A percentile compares a stretch with the other conserved stretches of the same genome.
Evolutionary conservation across 1,140 invertebrate species (phyloP).

Genomic region (Andricus grossulariae): DNA sequence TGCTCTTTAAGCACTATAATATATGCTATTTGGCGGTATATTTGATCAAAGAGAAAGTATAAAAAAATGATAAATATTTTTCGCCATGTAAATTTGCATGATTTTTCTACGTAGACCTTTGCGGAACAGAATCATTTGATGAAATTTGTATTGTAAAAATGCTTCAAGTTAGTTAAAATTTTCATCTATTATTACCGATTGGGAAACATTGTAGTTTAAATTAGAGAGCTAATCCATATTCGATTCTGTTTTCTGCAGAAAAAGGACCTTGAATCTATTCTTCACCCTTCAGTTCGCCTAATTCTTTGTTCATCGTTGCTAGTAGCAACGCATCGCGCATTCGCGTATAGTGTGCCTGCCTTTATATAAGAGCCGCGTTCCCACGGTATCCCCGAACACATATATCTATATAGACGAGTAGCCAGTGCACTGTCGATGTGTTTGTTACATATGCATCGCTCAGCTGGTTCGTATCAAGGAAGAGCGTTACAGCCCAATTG

Average conservation of each 20-base stretch:
- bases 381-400: constrained; percentile 51
- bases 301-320: constrained; percentile 15
- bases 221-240: background rate
- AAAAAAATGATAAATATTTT: no score
- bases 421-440: constrained; percentile 7
- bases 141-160: no score
- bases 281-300: background rate
- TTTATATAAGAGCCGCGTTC: constrained; percentile 58
- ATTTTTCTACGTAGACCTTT: no score
- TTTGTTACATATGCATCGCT: constrained; percentile 5
- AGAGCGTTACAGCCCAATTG: constrained; percentile 42
- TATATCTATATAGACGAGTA: constrained; percentile 13
- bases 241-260: background rate
- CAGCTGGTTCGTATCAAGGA: constrained; percentile 20
- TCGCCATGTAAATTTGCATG: no score
- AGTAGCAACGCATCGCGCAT: constrained; percentile 16
- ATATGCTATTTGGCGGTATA: no score
- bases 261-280: background rate
- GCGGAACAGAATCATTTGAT: no score
- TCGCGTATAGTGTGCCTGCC: constrained; percentile 47
- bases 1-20: no score
- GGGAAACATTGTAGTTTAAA: background rate
- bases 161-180: no score
- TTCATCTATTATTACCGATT: no score
- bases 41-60: no score